A percentile compares a stretch with the other conserved stretches of the same genome.
Evolutionary conservation across 2,797 vertebrate species (phyloP).

Genomic region (Alosa sapidissima): DNA sequence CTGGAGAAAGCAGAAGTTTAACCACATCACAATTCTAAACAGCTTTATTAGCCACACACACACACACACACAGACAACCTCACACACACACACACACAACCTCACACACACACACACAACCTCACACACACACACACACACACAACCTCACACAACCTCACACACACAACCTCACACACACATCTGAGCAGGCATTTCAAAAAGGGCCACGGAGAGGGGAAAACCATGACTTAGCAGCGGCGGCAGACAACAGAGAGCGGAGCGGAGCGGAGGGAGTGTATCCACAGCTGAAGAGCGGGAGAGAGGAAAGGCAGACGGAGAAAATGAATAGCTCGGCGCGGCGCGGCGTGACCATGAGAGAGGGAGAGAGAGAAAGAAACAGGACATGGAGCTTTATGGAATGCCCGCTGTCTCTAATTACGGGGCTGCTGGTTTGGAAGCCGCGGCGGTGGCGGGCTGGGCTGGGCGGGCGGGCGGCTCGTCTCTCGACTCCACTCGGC

Average conservation of each 20-base stretch:
- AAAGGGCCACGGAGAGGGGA: not conserved
- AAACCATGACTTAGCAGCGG: no score
- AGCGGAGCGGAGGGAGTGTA: not conserved
- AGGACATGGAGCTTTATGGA: conserved; percentile 28
- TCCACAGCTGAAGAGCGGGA: not conserved
- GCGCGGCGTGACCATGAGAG: not conserved
- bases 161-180: no score
- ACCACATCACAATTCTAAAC: not conserved
- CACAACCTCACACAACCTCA: no score
- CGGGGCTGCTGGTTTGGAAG: conserved; percentile 36
- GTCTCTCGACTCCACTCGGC: not conserved
- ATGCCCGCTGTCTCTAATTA: conserved; percentile 45
- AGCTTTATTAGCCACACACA: not conserved
- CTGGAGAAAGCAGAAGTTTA: conserved; percentile 12
- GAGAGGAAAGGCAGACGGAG: not conserved
- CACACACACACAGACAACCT: not conserved
- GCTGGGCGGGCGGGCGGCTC: not conserved
- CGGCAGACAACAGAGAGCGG: not conserved
- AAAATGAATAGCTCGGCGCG: not conserved
- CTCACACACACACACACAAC: no score
- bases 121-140: no score
- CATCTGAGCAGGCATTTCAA: not conserved
- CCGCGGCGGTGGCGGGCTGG: not conserved
- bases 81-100: no score
- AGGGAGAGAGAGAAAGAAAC: not conserved